Percentiles rank a stretch among this genome's conserved stretches.
Evolutionary conservation across 1,140 invertebrate species (phyloP).

Genomic region (Lutraria rhynchaena): DNA sequence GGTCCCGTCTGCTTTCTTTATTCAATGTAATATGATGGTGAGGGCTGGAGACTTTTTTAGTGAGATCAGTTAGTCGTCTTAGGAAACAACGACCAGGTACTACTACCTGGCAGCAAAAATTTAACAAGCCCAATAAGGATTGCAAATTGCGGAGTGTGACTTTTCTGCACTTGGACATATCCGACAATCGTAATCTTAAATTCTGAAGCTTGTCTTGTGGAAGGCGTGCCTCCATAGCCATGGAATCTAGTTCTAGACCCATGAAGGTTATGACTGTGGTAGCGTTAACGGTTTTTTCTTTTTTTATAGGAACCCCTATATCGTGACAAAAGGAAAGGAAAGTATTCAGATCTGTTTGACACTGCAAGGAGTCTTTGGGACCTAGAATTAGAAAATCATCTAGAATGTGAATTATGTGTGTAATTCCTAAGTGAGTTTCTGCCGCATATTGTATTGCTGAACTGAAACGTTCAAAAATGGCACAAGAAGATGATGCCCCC

Average conservation of each 20-base stretch:
- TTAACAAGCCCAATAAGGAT: slow-evolving; percentile 28
- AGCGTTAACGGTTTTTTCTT: slow-evolving; percentile 24
- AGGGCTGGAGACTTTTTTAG: slow-evolving; percentile 26
- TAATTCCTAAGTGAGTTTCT: background rate
- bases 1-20: slow-evolving; percentile 19
- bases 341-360: slow-evolving; percentile 1
- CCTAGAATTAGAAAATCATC: slow-evolving; percentile 60
- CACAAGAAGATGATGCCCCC: background rate
- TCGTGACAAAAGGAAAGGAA: slow-evolving; percentile 5
- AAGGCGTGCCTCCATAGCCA: slow-evolving; percentile 32
- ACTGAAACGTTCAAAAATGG: slow-evolving; percentile 52
- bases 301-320: slow-evolving; percentile 13
- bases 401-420: slow-evolving; percentile 32
- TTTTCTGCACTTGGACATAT: slow-evolving; percentile 23
- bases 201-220: slow-evolving; percentile 47
- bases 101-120: slow-evolving; percentile 42
- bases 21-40: slow-evolving; percentile 46
- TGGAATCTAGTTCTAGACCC: slow-evolving; percentile 51
- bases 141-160: slow-evolving; percentile 31
- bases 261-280: slow-evolving; percentile 12
- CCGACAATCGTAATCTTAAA: background rate
- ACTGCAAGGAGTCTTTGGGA: background rate
- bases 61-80: slow-evolving; percentile 37
- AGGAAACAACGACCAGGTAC: slow-evolving; percentile 26
- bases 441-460: slow-evolving; percentile 31